phyloP scores from a whole-genome alignment of 2,888 invertebrate species.

The Spilarctia lutea region DNA sequence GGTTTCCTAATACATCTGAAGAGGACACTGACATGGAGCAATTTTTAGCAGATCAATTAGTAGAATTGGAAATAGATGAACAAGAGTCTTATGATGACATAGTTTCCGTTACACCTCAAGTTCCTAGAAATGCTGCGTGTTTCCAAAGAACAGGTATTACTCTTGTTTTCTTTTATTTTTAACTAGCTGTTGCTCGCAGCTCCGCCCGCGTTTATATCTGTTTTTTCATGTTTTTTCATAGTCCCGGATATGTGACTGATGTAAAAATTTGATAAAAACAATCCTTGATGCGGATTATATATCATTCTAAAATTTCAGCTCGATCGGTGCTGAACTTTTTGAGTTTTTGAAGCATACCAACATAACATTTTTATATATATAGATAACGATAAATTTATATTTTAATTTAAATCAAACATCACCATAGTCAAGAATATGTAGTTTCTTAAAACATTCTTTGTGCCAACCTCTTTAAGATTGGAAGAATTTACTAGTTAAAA shows the following conservation, averaged over 20 bases:
- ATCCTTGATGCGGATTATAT: too few relatives aligned
- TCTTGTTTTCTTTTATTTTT: background rate
- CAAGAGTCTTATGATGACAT: slow-evolving; percentile 44
- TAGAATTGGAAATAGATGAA: slow-evolving; percentile 69
- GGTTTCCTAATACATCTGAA: slow-evolving; percentile 61
- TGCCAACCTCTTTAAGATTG: too few relatives aligned
- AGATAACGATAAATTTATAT: background rate
- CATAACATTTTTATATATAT: too few relatives aligned
- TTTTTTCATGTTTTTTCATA: too few relatives aligned
- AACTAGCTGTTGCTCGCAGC: too few relatives aligned
- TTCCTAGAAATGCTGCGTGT: slow-evolving; percentile 64
- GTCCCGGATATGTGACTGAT: too few relatives aligned
- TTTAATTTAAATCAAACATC: background rate
- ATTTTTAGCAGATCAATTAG: slow-evolving; percentile 75
- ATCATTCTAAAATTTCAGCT: too few relatives aligned
- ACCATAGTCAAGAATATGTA: background rate
- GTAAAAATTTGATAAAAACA: too few relatives aligned
- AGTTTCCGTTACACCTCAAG: slow-evolving; percentile 34
- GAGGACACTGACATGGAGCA: slow-evolving; percentile 66
- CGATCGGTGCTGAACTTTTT: too few relatives aligned
- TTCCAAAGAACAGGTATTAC: slow-evolving; percentile 74
- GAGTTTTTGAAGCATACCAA: too few relatives aligned
- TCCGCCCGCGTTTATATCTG: too few relatives aligned
- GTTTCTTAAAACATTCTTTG: background rate
- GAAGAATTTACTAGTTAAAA: too few relatives aligned